Evolutionary conservation across 2,888 invertebrate species (phyloP).

Genomic region (Ptychoptera albimana): DNA sequence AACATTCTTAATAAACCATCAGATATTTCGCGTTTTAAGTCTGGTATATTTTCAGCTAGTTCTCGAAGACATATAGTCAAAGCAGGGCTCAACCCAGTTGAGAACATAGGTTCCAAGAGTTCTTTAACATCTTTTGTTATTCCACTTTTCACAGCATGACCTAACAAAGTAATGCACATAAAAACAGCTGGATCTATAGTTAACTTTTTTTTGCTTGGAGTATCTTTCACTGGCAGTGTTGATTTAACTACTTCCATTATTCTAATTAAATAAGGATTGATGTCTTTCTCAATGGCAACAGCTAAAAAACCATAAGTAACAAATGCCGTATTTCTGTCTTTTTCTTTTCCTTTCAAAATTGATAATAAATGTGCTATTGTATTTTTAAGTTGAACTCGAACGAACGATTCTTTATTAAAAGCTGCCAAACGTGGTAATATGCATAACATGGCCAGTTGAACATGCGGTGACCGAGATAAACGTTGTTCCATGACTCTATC

Average conservation of each 20-base stretch:
- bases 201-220: constrained; percentile 56
- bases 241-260: constrained; percentile 73
- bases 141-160: constrained; percentile 67
- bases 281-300: constrained; percentile 70
- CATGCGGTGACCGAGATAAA: constrained; percentile 54
- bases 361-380: constrained; percentile 64
- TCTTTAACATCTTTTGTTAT: constrained; percentile 66
- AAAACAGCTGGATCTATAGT: constrained; percentile 79
- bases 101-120: constrained; percentile 80
- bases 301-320: constrained; percentile 81
- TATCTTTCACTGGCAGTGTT: constrained; percentile 61
- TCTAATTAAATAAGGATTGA: constrained; percentile 60
- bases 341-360: constrained; percentile 64
- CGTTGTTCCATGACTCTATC: constrained; percentile 62
- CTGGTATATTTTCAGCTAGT: constrained; percentile 73
- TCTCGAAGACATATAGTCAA: constrained; percentile 84
- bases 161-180: constrained; percentile 81
- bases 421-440: constrained; percentile 85
- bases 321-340: constrained; percentile 75
- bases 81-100: constrained; percentile 78
- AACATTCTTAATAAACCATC: constrained; percentile 85
- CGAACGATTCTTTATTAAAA: constrained; percentile 73
- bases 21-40: constrained; percentile 77
- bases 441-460: constrained; percentile 73
- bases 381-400: constrained; percentile 52